These are phyloP conservation scores for Liasis olivaceus DNA, from an alignment of 2,797 vertebrate genomes.

Conservation along the genomic window DNA sequence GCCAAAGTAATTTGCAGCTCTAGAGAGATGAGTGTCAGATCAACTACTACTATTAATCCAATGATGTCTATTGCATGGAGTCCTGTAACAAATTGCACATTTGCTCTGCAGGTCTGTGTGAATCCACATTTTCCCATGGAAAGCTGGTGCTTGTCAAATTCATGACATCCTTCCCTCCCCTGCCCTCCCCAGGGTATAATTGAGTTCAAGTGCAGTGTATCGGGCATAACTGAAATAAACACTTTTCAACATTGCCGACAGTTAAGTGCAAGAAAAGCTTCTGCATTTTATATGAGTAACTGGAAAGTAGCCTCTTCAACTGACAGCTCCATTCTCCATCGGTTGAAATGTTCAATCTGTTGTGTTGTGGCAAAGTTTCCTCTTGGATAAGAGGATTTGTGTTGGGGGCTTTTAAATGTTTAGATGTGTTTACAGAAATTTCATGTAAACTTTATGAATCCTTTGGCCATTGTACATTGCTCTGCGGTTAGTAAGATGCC, in stretches of 20 bases:
- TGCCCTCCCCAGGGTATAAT: constrained; percentile 33
- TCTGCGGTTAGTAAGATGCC: constrained; percentile 74
- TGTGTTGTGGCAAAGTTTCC: constrained; percentile 56
- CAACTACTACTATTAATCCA: not conserved
- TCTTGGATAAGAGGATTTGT: constrained; percentile 71
- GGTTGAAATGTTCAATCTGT: constrained; percentile 58
- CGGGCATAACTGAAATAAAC: constrained; percentile 54
- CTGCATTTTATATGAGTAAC: constrained; percentile 14
- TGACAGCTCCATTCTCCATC: constrained; percentile 38
- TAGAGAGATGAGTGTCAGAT: not conserved
- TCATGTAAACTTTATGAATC: constrained; percentile 78
- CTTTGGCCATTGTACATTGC: constrained; percentile 71
- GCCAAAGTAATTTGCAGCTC: not conserved
- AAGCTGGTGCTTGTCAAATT: not conserved
- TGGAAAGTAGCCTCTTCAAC: not conserved
- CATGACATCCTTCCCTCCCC: not conserved
- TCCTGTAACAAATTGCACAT: not conserved
- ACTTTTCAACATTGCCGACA: constrained; percentile 39
- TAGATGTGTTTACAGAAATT: constrained; percentile 75
- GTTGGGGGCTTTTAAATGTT: constrained; percentile 71
- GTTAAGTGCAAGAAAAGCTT: constrained; percentile 4
- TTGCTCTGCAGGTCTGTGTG: not conserved
- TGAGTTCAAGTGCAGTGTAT: constrained; percentile 61
- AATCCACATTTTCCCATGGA: not conserved
- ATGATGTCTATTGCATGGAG: not conserved